Percentiles rank a stretch among this genome's conserved stretches.
Conservation (phyloP, 2,888 invertebrate species). For the Lasioglossum figueresi region DNA sequence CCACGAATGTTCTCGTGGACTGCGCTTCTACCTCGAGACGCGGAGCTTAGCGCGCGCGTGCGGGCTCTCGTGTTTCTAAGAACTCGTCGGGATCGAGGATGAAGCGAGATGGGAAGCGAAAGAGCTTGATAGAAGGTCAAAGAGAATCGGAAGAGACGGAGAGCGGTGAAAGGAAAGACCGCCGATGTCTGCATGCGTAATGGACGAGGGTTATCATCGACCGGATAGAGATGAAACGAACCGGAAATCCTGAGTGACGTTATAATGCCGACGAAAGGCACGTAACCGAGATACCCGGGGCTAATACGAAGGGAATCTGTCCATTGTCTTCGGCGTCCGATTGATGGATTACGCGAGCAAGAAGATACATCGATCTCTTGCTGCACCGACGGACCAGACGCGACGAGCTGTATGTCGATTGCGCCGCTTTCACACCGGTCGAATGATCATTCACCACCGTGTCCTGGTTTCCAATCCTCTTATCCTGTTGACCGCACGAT, state of each 20-base stretch:
- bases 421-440: conserved; percentile 35
- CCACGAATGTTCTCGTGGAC: conserved; percentile 24
- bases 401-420: conserved; percentile 26
- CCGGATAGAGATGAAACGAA: conserved; percentile 63
- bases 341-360: conserved; percentile 65
- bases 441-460: conserved; percentile 39
- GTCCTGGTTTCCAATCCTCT: conserved; percentile 23
- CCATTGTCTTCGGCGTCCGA: conserved; percentile 66
- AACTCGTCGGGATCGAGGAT: conserved; percentile 24
- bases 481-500: conserved; percentile 35
- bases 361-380: conserved; percentile 65
- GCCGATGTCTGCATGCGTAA: conserved; percentile 61
- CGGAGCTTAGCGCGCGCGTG: neutral
- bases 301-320: conserved; percentile 60
- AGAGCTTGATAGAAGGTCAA: conserved; percentile 21
- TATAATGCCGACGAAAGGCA: conserved; percentile 53
- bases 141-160: neutral
- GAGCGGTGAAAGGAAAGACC: conserved; percentile 28
- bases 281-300: conserved; percentile 31
- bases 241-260: conserved; percentile 67
- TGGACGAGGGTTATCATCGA: conserved; percentile 50
- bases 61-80: conserved; percentile 8
- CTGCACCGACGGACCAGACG: neutral
- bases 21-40: conserved; percentile 9
- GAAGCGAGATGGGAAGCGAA: neutral